A percentile compares a stretch with the other conserved stretches of the same genome.
Conservation (phyloP, 2,797 vertebrate species). For the Phrynocephalus vlangalii region DNA sequence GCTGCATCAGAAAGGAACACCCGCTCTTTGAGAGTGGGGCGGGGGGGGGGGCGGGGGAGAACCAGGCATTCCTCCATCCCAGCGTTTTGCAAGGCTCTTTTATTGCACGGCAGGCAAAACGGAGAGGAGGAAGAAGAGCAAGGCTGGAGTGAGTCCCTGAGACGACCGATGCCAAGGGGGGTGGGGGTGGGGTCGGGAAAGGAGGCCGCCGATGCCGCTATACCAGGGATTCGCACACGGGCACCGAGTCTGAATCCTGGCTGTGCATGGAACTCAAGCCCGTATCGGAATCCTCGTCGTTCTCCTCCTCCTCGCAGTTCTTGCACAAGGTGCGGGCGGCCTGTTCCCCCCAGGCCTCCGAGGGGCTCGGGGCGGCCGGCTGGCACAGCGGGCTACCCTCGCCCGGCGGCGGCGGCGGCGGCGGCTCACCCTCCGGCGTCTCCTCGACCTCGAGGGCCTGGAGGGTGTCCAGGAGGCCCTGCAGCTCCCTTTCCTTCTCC, state of each 20-base stretch:
- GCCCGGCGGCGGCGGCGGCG: neutral
- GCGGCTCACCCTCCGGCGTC: slow-evolving; percentile 1
- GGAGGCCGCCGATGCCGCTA: slow-evolving; percentile 65
- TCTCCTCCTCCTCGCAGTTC: slow-evolving; percentile 81
- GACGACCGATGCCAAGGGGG: neutral
- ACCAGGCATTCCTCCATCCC: neutral
- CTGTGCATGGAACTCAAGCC: slow-evolving; percentile 99
- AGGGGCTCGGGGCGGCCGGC: neutral
- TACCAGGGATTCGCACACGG: slow-evolving; percentile 93
- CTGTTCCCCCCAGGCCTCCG: slow-evolving; percentile 83
- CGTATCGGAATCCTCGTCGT: slow-evolving; percentile 97
- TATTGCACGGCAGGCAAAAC: neutral
- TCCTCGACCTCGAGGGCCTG: slow-evolving; percentile 78
- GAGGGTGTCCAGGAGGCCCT: slow-evolving; percentile 85
- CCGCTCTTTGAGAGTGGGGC: neutral
- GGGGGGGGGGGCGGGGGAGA: too few relatives aligned
- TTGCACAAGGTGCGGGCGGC: slow-evolving; percentile 76
- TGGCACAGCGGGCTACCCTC: neutral
- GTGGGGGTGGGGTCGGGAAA: neutral
- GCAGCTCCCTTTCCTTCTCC: slow-evolving; percentile 86
- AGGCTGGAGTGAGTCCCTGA: slow-evolving; percentile 60
- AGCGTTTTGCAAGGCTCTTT: neutral
- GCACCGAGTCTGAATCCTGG: slow-evolving; percentile 93
- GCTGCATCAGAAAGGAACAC: neutral
- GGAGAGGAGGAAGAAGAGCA: fast-evolving